phyloP scores from a whole-genome alignment of 1,140 invertebrate genomes.

The Drosophila takahashii region DNA sequence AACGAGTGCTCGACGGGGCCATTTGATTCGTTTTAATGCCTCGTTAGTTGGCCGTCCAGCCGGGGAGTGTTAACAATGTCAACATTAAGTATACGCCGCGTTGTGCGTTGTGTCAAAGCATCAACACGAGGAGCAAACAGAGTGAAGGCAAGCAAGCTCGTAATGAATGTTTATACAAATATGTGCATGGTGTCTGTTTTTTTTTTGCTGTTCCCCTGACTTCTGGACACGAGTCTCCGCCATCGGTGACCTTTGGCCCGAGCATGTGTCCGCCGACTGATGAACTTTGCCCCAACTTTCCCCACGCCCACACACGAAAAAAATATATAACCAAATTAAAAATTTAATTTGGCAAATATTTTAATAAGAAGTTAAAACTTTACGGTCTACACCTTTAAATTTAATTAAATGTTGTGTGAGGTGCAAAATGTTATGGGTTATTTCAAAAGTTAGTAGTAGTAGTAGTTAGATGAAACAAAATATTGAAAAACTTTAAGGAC shows the following conservation, averaged over 20 bases:
- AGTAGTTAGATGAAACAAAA: no score
- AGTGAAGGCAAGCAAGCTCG: slow-evolving; percentile 44
- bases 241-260: slow-evolving; percentile 40
- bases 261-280: slow-evolving; percentile 3
- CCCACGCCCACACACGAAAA: not conserved
- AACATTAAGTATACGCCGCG: slow-evolving; percentile 63
- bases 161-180: slow-evolving; percentile 55
- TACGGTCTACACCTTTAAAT: no score
- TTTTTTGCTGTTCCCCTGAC: not conserved
- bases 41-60: slow-evolving; percentile 24
- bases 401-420: no score
- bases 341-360: not conserved
- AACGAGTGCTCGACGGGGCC: slow-evolving; percentile 49
- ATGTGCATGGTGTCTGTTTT: slow-evolving; percentile 21
- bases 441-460: no score
- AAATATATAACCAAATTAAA: not conserved
- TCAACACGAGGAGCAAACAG: slow-evolving; percentile 25
- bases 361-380: no score
- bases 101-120: slow-evolving; percentile 32
- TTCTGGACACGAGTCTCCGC: slow-evolving; percentile 38
- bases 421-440: no score
- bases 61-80: slow-evolving; percentile 28
- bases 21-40: slow-evolving; percentile 39
- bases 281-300: slow-evolving; percentile 16
- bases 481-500: no score